These are phyloP conservation scores for Keiferia lycopersicella DNA, from an alignment of 2,888 invertebrate species.

Conservation along the genomic window DNA sequence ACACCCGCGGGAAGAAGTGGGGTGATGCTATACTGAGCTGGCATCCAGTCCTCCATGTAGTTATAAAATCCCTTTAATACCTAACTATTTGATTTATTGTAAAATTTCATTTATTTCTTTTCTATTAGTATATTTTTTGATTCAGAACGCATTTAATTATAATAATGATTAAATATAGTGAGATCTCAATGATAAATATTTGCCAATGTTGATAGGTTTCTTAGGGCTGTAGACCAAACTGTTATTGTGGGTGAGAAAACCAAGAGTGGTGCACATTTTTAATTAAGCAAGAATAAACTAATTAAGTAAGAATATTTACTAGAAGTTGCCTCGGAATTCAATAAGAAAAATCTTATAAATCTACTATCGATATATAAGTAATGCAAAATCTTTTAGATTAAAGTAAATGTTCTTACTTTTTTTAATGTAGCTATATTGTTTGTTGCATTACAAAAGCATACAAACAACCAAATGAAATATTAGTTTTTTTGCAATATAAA, in stretches of 20 bases:
- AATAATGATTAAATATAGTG: conserved; percentile 30
- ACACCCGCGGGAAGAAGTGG: too few species aligned
- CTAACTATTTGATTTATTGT: too few species aligned
- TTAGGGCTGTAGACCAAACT: conserved; percentile 51
- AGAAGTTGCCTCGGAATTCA: not conserved
- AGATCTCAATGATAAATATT: conserved; percentile 37
- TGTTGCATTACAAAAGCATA: not conserved
- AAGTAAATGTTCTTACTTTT: conserved; percentile 11
- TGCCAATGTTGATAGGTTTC: conserved; percentile 50
- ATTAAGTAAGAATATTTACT: conserved; percentile 14
- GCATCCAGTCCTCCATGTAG: too few species aligned
- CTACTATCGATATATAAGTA: not conserved
- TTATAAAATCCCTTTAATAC: too few species aligned
- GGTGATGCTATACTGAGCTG: too few species aligned
- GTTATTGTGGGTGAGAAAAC: conserved; percentile 13
- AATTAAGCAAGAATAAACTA: conserved; percentile 12
- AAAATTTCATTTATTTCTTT: too few species aligned
- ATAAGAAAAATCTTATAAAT: not conserved
- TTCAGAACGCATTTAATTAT: conserved; percentile 26
- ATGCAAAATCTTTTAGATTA: not conserved
- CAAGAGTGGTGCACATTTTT: not conserved
- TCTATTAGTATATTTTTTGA: not conserved
- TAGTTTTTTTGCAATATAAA: not conserved
- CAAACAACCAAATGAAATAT: not conserved
- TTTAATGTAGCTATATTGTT: not conserved